A percentile compares a stretch with the other conserved stretches of the same genome.
phyloP scores from a whole-genome alignment of 2,797 vertebrate genomes.

The Tolypeutes matacus region DNA sequence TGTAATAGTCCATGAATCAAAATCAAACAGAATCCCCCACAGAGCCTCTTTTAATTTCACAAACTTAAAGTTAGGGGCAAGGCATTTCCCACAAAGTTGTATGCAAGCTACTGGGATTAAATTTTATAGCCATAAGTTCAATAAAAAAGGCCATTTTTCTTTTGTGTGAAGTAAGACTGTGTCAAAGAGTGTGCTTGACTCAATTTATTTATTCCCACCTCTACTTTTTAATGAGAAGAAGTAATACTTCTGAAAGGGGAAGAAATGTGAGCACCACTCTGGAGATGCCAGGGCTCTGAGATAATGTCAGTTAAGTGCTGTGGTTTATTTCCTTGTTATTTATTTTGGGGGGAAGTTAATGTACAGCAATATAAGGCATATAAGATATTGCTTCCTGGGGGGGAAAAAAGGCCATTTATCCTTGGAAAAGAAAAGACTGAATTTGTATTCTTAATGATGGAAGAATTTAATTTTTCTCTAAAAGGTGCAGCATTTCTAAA shows the following conservation, averaged over 20 bases:
- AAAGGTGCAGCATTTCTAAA: constrained; percentile 66
- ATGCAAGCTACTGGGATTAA: background rate
- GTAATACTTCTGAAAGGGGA: background rate
- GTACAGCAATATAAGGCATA: background rate
- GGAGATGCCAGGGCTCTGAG: background rate
- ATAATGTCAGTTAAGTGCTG: background rate
- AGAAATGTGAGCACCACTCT: background rate
- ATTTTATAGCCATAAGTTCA: background rate
- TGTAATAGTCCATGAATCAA: background rate
- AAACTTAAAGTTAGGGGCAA: background rate
- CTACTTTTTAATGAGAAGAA: background rate
- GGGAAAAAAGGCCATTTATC: constrained; percentile 34
- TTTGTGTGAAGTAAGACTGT: background rate
- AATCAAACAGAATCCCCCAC: background rate
- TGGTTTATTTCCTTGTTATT: constrained; percentile 21
- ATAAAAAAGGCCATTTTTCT: background rate
- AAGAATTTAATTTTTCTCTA: constrained; percentile 45
- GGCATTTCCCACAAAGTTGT: background rate
- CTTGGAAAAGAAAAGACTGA: background rate
- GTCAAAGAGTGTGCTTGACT: background rate
- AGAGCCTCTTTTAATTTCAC: background rate
- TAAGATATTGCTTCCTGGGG: background rate
- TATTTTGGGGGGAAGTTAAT: background rate
- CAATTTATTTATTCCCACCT: background rate
- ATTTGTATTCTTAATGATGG: constrained; percentile 29